phyloP scores from a whole-genome alignment of 2,797 vertebrate species.

The Psittacula echo region DNA sequence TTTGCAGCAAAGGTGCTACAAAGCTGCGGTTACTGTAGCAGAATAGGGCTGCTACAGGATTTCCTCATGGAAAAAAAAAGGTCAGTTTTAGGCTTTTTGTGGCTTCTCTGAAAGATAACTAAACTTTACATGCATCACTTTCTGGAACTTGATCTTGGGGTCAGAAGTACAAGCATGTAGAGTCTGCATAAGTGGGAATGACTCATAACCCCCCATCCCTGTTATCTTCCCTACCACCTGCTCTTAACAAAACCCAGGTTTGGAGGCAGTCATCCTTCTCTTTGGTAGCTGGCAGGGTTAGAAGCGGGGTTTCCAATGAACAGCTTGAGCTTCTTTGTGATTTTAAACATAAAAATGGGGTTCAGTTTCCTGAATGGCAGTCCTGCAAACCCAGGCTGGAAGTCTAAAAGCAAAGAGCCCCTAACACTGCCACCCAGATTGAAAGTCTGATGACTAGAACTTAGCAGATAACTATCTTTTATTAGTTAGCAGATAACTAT shows the following conservation, averaged over 20 bases:
- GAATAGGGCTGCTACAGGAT: neutral
- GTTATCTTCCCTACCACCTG: neutral
- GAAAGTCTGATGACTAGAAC: neutral
- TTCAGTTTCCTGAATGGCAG: neutral
- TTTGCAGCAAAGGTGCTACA: neutral
- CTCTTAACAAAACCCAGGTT: constrained; percentile 7
- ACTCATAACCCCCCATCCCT: neutral
- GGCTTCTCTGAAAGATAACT: constrained; percentile 42
- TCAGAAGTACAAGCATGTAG: constrained; percentile 52
- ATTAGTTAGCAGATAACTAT: neutral
- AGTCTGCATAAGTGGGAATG: neutral
- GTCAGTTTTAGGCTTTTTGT: constrained; percentile 5
- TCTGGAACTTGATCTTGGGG: constrained; percentile 58
- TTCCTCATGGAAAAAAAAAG: neutral
- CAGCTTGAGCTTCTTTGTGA: neutral
- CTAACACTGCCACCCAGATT: neutral
- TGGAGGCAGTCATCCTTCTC: neutral
- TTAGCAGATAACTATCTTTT: neutral
- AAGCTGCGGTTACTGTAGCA: neutral
- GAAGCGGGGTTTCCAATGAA: neutral
- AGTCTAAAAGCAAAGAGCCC: neutral
- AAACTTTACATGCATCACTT: neutral
- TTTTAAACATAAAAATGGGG: neutral
- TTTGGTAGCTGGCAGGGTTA: neutral
- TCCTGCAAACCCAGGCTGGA: neutral